These are phyloP conservation scores for Neoniphon sammara DNA, from an alignment of 2,797 vertebrate species.

Conservation along the genomic window DNA sequence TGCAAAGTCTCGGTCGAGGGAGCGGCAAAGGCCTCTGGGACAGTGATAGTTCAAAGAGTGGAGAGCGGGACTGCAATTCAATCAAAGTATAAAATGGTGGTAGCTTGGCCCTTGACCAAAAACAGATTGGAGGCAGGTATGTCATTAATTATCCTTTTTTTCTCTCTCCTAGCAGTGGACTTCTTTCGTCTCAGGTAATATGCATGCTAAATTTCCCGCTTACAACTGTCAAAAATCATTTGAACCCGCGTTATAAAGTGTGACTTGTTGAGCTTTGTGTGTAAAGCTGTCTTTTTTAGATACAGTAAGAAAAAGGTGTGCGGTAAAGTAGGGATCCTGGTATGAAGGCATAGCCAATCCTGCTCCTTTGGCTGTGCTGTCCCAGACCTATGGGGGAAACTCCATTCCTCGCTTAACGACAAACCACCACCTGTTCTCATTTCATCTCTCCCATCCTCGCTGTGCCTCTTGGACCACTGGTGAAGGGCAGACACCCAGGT, in stretches of 20 bases:
- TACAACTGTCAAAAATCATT: constrained; percentile 2
- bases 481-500: constrained; percentile 80
- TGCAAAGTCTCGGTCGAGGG: constrained; percentile 64
- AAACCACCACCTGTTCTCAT: constrained; percentile 81
- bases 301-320: constrained; percentile 24
- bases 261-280: constrained; percentile 8
- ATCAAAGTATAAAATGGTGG: constrained; percentile 68
- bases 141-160: constrained; percentile 51
- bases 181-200: constrained; percentile 19
- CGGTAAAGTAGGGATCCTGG: constrained; percentile 34
- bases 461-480: constrained; percentile 71
- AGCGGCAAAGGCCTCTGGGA: constrained; percentile 61
- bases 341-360: constrained; percentile 26
- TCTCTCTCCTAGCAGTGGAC: constrained; percentile 18
- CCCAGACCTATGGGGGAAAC: constrained; percentile 66
- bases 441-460: constrained; percentile 73
- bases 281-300: constrained; percentile 28
- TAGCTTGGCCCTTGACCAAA: constrained; percentile 63
- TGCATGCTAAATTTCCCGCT: constrained; percentile 14
- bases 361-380: constrained; percentile 48
- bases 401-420: constrained; percentile 70
- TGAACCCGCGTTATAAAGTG: not conserved
- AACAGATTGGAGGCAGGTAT: constrained; percentile 65
- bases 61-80: constrained; percentile 58
- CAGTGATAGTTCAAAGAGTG: constrained; percentile 63